These are phyloP conservation scores for Mesorhabditis sp. DNA, from an alignment of 2,888 invertebrate species.

Conservation along the genomic window DNA sequence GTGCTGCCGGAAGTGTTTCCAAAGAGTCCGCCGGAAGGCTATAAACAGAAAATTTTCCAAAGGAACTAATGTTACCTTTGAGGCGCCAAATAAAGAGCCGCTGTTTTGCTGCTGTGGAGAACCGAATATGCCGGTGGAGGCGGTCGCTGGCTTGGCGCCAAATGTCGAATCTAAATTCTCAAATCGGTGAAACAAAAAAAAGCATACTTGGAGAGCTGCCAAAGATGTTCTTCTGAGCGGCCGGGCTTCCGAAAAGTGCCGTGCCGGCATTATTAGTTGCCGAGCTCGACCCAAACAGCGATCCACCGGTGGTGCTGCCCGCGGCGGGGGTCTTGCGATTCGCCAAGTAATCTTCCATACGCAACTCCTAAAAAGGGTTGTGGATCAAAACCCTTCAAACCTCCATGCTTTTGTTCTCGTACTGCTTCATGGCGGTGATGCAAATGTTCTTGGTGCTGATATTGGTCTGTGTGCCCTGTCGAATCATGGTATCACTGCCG, in stretches of 20 bases:
- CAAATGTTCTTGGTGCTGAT: constrained; percentile 92
- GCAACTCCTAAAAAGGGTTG: constrained; percentile 68
- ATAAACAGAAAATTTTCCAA: background rate
- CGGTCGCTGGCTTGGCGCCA: constrained; percentile 35
- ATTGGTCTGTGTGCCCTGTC: constrained; percentile 74
- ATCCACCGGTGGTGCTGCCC: constrained; percentile 26
- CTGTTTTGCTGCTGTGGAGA: constrained; percentile 11
- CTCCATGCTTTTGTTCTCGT: constrained; percentile 87
- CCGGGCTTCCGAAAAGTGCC: constrained; percentile 23
- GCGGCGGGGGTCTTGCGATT: constrained; percentile 74
- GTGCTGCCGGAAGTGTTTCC: background rate
- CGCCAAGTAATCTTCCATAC: constrained; percentile 85
- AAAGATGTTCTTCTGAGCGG: constrained; percentile 10
- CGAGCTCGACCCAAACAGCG: constrained; percentile 28
- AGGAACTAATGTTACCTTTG: constrained; percentile 9
- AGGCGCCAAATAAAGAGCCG: constrained; percentile 19
- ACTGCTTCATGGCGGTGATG: constrained; percentile 97
- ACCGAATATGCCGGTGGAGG: constrained; percentile 7
- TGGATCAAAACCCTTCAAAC: constrained; percentile 22
- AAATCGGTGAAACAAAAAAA: background rate
- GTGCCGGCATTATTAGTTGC: constrained; percentile 14
- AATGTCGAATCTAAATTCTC: constrained; percentile 14
- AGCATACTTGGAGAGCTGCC: constrained; percentile 6
- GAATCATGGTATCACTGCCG: constrained; percentile 84
- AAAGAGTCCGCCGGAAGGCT: background rate